Percentiles rank a stretch among this genome's conserved stretches.
Conservation (phyloP, 1,140 invertebrate species). For the Drosophila novamexicana region DNA sequence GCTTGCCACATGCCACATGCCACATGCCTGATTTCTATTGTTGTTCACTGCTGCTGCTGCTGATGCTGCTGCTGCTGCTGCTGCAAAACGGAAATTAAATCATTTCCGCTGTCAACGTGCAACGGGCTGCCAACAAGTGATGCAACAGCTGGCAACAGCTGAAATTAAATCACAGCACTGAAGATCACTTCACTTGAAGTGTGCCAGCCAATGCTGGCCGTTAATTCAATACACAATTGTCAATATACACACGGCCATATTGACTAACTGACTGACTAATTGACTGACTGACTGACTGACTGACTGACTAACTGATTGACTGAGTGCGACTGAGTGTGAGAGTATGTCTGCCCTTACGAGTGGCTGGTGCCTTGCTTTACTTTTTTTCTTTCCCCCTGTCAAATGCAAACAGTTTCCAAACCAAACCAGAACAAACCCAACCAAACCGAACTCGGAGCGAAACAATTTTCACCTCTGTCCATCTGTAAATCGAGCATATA, state of each 20-base stretch:
- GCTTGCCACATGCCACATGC: constrained; percentile 37
- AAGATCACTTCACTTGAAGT: constrained; percentile 41
- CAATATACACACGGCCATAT: constrained; percentile 24
- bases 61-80: neutral
- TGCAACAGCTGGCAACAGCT: constrained; percentile 63
- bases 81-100: constrained; percentile 73
- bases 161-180: constrained; percentile 47
- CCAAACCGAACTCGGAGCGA: neutral
- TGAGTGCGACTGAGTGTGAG: neutral
- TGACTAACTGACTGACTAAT: constrained; percentile 15
- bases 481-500: neutral
- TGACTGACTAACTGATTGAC: neutral
- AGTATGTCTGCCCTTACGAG: neutral
- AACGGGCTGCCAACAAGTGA: constrained; percentile 43
- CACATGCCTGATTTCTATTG: constrained; percentile 31
- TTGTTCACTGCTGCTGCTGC: constrained; percentile 9
- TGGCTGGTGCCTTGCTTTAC: neutral
- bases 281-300: neutral
- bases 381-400: neutral
- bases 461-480: constrained; percentile 8
- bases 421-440: constrained; percentile 3
- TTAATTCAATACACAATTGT: constrained; percentile 38
- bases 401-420: constrained; percentile 11
- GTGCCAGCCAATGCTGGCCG: constrained; percentile 23
- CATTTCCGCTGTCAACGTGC: constrained; percentile 68